Base-by-base conservation (phyloP, 2,113 vertebrate genomes). In the Megaceryle torquata region DNA sequence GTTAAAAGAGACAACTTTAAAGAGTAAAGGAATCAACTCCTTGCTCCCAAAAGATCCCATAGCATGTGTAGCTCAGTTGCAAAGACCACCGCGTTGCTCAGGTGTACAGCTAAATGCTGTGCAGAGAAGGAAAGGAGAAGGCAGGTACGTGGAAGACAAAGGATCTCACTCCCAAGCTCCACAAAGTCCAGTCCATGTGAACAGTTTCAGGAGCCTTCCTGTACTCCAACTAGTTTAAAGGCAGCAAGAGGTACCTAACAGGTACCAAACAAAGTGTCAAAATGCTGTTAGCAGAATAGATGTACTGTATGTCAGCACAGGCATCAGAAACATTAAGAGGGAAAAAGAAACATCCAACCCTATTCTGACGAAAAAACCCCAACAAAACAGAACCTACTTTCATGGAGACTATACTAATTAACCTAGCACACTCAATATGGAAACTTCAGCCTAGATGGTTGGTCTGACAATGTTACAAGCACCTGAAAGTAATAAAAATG, bases 171-270 rank as follows among this genome's bases (percentile, higher is more conserved):
- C 71, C 22, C 76, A 35, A 46, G 44, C 39, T 43, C 33, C 43
- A 11, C 1, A 2, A 56, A 76, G 10, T 2, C 6, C 4, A 86
- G 9, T 37, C 51, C 4, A 56, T 1, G 6, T 2, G 2, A 82
- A 68, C 35, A 0, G 22, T 31, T 85, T 67, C 37, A 33, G 56
- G 37, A 41, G 31, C 16, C 51, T 46, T 46, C 19, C 46, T 46
- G 46, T 46, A 20, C 19, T 46, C 46, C 46, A 46, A 46, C 46
- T 46, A 46, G 46, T 46, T 46, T 20, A 46, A 35, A 46, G 33
- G 20, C 56, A 64, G 48, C 63, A 74, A 90, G 57, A 85, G 4
- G 29, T 63, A 79, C 31, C 46, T 74, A 29, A 37, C 46, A 39
- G 25, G 60, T 59, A 79, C 26, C 51, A 68, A 89, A 37, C 5